Conservation (phyloP, 1,140 invertebrate species). For the Bombus haemorrhoidalis region DNA sequence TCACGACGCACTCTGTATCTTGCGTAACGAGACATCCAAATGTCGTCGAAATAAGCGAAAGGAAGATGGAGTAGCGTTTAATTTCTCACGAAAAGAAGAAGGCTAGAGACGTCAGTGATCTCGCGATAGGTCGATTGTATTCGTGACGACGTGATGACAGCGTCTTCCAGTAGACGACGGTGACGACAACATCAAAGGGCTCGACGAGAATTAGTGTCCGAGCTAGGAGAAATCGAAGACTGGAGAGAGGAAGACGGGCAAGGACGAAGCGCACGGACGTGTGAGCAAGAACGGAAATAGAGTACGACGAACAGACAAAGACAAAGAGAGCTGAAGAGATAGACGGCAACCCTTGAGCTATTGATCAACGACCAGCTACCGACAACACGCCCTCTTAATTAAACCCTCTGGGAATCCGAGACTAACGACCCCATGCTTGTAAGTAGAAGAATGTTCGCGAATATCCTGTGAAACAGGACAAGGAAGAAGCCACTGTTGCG, state of each 20-base stretch:
- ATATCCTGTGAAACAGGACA: constrained; percentile 41
- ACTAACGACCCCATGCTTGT: constrained; percentile 38
- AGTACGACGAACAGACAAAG: constrained; percentile 35
- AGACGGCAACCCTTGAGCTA: constrained; percentile 67
- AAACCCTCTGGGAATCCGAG: constrained; percentile 75
- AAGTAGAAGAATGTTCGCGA: constrained; percentile 28
- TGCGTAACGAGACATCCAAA: not conserved
- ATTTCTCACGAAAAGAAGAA: constrained; percentile 45
- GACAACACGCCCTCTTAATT: constrained; percentile 78
- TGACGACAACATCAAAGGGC: constrained; percentile 64
- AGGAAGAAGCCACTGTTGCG: constrained; percentile 22
- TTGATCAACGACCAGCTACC: constrained; percentile 75
- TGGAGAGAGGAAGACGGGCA: constrained; percentile 15
- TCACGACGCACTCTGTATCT: not conserved
- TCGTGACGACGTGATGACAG: constrained; percentile 64
- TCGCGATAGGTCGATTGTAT: constrained; percentile 49
- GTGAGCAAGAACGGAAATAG: constrained; percentile 32
- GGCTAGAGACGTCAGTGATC: not conserved
- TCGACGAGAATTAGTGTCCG: constrained; percentile 56
- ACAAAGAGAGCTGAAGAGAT: constrained; percentile 32
- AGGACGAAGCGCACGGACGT: constrained; percentile 6
- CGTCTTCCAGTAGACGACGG: constrained; percentile 46
- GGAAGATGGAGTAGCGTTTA: constrained; percentile 33
- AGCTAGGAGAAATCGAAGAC: constrained; percentile 63
- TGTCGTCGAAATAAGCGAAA: not conserved